phyloP scores from a whole-genome alignment of 1,140 invertebrate genomes.

The Theocolax elegans region DNA sequence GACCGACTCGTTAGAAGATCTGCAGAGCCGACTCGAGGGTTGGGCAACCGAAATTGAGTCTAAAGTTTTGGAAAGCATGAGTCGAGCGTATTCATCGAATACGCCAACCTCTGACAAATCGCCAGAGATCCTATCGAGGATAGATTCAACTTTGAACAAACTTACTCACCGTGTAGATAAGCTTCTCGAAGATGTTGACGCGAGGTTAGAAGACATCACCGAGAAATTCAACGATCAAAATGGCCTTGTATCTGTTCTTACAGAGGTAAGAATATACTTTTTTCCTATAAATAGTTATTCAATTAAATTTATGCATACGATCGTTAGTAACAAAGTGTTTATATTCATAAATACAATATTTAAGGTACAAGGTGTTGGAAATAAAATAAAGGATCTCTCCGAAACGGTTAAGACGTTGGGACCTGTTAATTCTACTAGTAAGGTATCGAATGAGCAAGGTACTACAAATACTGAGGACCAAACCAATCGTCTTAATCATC shows the following conservation, averaged over 20 bases:
- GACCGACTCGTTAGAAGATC: constrained; percentile 73
- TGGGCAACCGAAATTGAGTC: constrained; percentile 69
- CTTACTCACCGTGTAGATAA: constrained; percentile 1
- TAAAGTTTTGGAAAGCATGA: constrained; percentile 64
- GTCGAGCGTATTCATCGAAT: neutral
- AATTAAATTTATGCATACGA: too few species aligned
- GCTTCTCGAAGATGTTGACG: neutral
- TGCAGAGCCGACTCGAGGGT: constrained; percentile 73
- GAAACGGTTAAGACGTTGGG: neutral
- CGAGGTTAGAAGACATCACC: neutral
- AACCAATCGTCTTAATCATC: constrained; percentile 43
- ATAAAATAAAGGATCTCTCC: neutral
- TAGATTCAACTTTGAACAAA: neutral
- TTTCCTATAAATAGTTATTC: too few species aligned
- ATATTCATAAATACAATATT: too few species aligned
- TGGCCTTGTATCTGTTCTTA: neutral
- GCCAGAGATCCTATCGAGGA: constrained; percentile 7
- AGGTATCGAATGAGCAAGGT: neutral
- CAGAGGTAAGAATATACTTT: too few species aligned
- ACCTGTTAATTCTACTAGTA: neutral
- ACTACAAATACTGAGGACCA: constrained; percentile 47
- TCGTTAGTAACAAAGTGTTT: too few species aligned
- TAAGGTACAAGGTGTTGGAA: constrained; percentile 1
- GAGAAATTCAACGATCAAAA: neutral
- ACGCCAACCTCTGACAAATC: neutral